Conservation (phyloP, 2,113 vertebrate species). For the Corydoras sp. region DNA sequence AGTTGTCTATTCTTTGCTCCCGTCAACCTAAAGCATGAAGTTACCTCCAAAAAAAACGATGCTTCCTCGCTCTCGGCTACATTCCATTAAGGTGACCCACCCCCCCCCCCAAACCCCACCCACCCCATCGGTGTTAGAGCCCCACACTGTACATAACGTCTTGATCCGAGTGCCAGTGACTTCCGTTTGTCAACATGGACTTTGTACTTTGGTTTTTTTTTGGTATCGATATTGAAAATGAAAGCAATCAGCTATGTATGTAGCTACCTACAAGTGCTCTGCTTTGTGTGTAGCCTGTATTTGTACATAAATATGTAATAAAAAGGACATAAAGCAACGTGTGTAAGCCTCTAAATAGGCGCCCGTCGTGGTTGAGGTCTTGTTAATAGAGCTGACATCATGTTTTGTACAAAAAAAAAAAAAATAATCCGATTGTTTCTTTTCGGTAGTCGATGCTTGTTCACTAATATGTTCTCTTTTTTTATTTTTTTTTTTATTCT, state of each 20-base stretch:
- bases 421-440: slow-evolving; percentile 60
- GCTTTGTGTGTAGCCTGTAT: slow-evolving; percentile 98
- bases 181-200: slow-evolving; percentile 79
- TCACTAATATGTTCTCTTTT: slow-evolving; percentile 77
- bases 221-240: slow-evolving; percentile 75
- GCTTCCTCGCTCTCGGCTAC: slow-evolving; percentile 64
- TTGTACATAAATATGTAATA: slow-evolving; percentile 90
- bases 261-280: slow-evolving; percentile 86
- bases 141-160: slow-evolving; percentile 75
- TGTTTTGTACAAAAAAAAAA: slow-evolving; percentile 81
- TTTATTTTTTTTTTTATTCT: background rate
- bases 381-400: slow-evolving; percentile 81
- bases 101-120: slow-evolving; percentile 45
- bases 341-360: slow-evolving; percentile 98
- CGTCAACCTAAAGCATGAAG: slow-evolving; percentile 67
- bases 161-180: slow-evolving; percentile 55
- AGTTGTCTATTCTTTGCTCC: slow-evolving; percentile 74
- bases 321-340: slow-evolving; percentile 86
- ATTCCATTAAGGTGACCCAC: slow-evolving; percentile 64
- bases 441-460: slow-evolving; percentile 82
- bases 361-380: slow-evolving; percentile 80
- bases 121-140: too few relatives aligned
- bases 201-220: slow-evolving; percentile 80
- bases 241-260: slow-evolving; percentile 86
- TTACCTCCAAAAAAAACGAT: slow-evolving; percentile 63